These are phyloP conservation scores for Gadopsis marmoratus DNA, from an alignment of 2,797 vertebrate genomes.

Conservation along the genomic window DNA sequence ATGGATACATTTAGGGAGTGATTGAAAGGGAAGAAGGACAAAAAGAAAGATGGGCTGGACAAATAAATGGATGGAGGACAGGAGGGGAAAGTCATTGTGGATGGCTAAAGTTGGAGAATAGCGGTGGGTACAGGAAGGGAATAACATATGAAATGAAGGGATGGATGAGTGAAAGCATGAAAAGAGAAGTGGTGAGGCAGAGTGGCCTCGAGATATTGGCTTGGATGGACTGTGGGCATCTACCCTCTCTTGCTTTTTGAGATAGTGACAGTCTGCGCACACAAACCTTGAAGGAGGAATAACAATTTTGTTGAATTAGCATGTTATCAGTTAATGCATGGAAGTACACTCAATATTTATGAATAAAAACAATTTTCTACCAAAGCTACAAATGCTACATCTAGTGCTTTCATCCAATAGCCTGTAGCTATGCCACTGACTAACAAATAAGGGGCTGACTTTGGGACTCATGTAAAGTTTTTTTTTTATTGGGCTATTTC, in stretches of 20 bases:
- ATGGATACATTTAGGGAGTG: neutral
- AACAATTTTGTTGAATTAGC: conserved; percentile 39
- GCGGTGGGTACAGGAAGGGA: conserved; percentile 2
- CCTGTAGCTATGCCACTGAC: conserved; percentile 34
- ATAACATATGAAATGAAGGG: conserved; percentile 4
- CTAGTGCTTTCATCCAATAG: conserved; percentile 46
- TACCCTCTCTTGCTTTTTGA: conserved; percentile 23
- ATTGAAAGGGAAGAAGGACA: neutral
- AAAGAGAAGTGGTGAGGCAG: conserved; percentile 2
- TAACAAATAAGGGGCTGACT: conserved; percentile 36
- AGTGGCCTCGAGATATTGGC: conserved; percentile 12
- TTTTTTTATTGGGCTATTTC: neutral
- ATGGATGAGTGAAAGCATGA: conserved; percentile 5
- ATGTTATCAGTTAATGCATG: conserved; percentile 54
- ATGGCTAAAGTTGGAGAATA: conserved; percentile 13
- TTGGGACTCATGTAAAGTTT: conserved; percentile 30
- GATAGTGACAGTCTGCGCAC: conserved; percentile 28
- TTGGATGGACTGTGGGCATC: conserved; percentile 19
- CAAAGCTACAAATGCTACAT: conserved; percentile 42
- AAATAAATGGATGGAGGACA: neutral
- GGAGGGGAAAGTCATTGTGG: neutral
- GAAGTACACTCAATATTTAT: conserved; percentile 24
- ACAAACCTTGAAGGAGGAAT: conserved; percentile 37
- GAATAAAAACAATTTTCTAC: conserved; percentile 46
- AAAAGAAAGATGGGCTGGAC: neutral